phyloP scores from a whole-genome alignment of 1,140 invertebrate genomes.

The Orius insidiosus region DNA sequence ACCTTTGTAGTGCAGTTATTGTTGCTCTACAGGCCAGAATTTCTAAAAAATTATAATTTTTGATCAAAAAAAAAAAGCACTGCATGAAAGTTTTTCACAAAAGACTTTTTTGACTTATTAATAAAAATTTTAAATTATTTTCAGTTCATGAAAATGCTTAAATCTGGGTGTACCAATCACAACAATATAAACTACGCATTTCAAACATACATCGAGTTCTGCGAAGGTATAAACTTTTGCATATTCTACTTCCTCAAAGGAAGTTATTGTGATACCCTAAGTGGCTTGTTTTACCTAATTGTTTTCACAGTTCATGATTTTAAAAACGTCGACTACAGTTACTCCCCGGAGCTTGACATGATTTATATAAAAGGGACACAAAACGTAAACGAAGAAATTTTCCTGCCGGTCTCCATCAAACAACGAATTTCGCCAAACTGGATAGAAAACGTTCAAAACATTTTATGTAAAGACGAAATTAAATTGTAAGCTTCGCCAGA shows the following conservation, averaged over 20 bases:
- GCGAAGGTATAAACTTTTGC: conserved; percentile 18
- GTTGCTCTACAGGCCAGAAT: too few relatives aligned
- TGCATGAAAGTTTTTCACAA: too few relatives aligned
- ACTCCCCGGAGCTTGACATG: conserved; percentile 15
- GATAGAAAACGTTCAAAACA: conserved; percentile 11
- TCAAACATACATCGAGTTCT: conserved; percentile 20
- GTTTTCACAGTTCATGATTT: conserved; percentile 15
- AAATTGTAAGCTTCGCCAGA: background rate
- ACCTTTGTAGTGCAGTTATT: too few relatives aligned
- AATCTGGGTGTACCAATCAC: conserved; percentile 28
- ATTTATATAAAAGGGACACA: conserved; percentile 14
- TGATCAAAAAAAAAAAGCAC: conserved; percentile 1
- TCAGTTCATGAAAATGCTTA: conserved; percentile 27
- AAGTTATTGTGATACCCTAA: too few relatives aligned
- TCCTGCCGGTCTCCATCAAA: conserved; percentile 14
- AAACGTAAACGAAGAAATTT: conserved; percentile 9
- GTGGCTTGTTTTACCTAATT: background rate
- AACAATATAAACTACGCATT: conserved; percentile 24
- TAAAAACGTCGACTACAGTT: conserved; percentile 15
- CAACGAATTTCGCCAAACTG: conserved; percentile 9
- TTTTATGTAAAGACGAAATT: conserved; percentile 4
- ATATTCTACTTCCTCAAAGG: too few relatives aligned
- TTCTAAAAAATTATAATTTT: too few relatives aligned
- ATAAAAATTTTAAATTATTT: conserved; percentile 22
- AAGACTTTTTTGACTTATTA: too few relatives aligned